Evolutionary conservation across 1,140 invertebrate genomes (phyloP).

Genomic region (Samia ricini): DNA sequence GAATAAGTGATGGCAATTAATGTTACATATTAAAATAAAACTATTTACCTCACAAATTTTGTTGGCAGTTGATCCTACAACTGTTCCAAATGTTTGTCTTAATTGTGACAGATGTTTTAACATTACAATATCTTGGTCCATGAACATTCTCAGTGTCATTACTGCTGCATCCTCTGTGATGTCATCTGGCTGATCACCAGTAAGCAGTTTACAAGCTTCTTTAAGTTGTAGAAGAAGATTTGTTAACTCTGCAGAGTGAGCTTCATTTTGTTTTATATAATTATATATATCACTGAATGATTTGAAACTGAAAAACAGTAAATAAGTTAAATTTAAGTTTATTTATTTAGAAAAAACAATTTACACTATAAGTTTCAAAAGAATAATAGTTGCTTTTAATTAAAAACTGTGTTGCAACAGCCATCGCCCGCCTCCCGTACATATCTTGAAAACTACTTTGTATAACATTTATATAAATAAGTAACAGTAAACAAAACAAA

Average conservation of each 20-base stretch:
- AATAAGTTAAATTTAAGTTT: slow-evolving; percentile 11
- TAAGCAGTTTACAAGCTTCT: slow-evolving; percentile 53
- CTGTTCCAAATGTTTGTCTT: slow-evolving; percentile 78
- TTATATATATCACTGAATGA: slow-evolving; percentile 54
- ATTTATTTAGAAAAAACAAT: slow-evolving; percentile 7
- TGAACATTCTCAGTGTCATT: slow-evolving; percentile 80
- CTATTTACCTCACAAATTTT: slow-evolving; percentile 77
- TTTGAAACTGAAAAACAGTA: slow-evolving; percentile 61
- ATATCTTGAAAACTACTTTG: too few species aligned
- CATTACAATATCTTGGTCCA: slow-evolving; percentile 79
- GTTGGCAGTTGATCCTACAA: slow-evolving; percentile 67
- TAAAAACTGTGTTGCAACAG: too few species aligned
- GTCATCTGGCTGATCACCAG: slow-evolving; percentile 73
- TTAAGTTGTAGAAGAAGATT: slow-evolving; percentile 45
- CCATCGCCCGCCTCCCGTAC: too few species aligned
- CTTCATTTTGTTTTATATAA: slow-evolving; percentile 59
- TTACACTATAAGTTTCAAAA: not conserved
- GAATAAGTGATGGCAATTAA: too few species aligned
- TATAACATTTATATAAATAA: too few species aligned
- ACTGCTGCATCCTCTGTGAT: slow-evolving; percentile 81
- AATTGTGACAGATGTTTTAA: slow-evolving; percentile 76
- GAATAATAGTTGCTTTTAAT: too few species aligned
- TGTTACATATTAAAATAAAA: too few species aligned
- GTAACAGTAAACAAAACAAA: not conserved
- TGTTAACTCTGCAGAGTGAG: slow-evolving; percentile 25